Base-by-base conservation (phyloP, 2,113 vertebrate genomes). In the Alethe diademata region DNA sequence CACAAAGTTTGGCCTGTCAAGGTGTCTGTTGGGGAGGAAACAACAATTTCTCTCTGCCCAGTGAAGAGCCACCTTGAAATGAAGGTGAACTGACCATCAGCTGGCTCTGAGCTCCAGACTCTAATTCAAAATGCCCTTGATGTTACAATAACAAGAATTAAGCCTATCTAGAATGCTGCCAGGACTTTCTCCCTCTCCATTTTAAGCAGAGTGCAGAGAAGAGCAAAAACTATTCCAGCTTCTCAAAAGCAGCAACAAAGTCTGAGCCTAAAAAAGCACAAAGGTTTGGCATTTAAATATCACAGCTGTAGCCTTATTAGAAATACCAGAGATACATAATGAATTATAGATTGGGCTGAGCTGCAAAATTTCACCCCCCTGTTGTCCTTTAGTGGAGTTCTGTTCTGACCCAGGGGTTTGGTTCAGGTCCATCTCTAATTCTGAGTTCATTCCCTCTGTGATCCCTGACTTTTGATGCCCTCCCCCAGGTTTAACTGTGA, bases 231-330 rank as follows among this genome's bases (percentile, higher is more conserved):
- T 75, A 24, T 89, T 94, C 78, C 82, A 80, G 31, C 53, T 62
- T 23, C 82, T 86, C 82, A 92, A 71, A 90, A 94, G 87, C 88
- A 95, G 88, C 61, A 85, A 91, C 85, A 29, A 97, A 83, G 67
- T 53, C 60, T 53, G 56, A 90, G 43, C 72, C 82, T 90, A 90
- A 95, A 96, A 94, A 94, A 80, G 90, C 88, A 86, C 90, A 83
- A 90, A 95, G 92, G 69, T 96, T 95, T 96, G 94, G 85, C 95
- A 96, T 97, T 96, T 97, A 96, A 96, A 96, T 96, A 96, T 93
- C 93, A 97, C 93, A 90, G 86, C 79, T 88, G 88, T 90, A 95
- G 95, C 94, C 75, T 83, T 79, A 93, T 92, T 92, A 95, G 90
- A 96, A 97, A 97, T 96, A 95, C 88, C 93, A 94, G 92, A 66